These are phyloP conservation scores for Parnassius smintheus DNA, from an alignment of 2,888 invertebrate genomes.

Conservation along the genomic window DNA sequence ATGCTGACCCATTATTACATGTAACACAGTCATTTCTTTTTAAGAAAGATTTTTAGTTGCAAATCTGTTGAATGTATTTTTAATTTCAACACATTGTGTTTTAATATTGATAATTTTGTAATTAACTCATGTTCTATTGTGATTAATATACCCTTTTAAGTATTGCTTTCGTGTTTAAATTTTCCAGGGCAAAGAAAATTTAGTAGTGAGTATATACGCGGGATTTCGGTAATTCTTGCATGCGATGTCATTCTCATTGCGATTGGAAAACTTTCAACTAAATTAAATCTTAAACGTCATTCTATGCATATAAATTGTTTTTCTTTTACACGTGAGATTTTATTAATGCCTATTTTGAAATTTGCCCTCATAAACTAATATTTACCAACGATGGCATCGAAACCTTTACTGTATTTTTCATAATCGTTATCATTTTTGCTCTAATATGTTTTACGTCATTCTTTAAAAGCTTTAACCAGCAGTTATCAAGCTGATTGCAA, in stretches of 20 bases:
- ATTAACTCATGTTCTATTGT: conserved; percentile 53
- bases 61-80: conserved; percentile 42
- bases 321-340: conserved; percentile 7
- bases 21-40: conserved; percentile 16
- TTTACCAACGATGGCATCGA: conserved; percentile 4
- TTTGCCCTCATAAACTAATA: conserved; percentile 13
- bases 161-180: conserved; percentile 67
- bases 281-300: conserved; percentile 2
- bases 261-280: conserved; percentile 1
- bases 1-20: conserved; percentile 22
- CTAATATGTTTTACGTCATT: too few relatives aligned
- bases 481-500: too few relatives aligned
- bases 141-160: conserved; percentile 66
- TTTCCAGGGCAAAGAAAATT: conserved; percentile 79
- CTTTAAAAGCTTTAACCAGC: too few relatives aligned
- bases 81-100: conserved; percentile 31
- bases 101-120: conserved; percentile 35
- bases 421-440: not conserved
- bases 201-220: conserved; percentile 75
- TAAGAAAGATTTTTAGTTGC: conserved; percentile 58
- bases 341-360: conserved; percentile 2
- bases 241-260: conserved; percentile 39
- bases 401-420: not conserved
- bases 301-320: conserved; percentile 7
- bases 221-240: conserved; percentile 60